A percentile compares a stretch with the other conserved stretches of the same genome.
These are phyloP conservation scores for Poecilia gillii DNA, from an alignment of 2,797 vertebrate genomes.

Conservation along the genomic window DNA sequence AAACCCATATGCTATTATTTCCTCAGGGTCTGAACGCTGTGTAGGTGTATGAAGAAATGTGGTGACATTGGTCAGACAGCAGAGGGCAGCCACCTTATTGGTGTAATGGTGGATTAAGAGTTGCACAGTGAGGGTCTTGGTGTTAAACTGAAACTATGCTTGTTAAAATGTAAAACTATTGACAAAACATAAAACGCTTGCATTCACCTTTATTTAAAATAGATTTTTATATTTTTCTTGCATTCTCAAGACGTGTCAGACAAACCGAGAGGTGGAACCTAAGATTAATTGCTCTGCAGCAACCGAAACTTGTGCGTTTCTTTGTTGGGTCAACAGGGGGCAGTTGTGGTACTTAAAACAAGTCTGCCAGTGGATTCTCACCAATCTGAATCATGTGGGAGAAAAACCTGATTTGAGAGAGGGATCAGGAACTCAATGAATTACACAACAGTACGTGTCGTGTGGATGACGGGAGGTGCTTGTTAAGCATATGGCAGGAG, in stretches of 20 bases:
- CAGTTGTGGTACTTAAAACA: constrained; percentile 44
- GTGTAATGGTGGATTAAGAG: constrained; percentile 17
- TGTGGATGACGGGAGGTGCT: constrained; percentile 47
- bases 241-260: constrained; percentile 2
- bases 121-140: neutral
- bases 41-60: constrained; percentile 19
- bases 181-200: neutral
- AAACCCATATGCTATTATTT: constrained; percentile 47
- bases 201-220: neutral
- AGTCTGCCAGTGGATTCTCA: constrained; percentile 7
- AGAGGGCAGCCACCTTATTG: constrained; percentile 61
- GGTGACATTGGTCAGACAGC: constrained; percentile 49
- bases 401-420: constrained; percentile 53
- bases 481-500: constrained; percentile 44
- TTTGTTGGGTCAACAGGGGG: constrained; percentile 61
- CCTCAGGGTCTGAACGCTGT: neutral
- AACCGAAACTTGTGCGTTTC: constrained; percentile 36
- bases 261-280: constrained; percentile 4
- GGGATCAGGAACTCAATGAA: constrained; percentile 48
- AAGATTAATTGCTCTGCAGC: constrained; percentile 46
- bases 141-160: neutral
- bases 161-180: neutral
- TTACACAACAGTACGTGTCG: constrained; percentile 59
- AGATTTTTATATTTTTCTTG: neutral
- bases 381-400: constrained; percentile 43